Conservation (phyloP, 2,797 vertebrate genomes). For the Neoniphon sammara region DNA sequence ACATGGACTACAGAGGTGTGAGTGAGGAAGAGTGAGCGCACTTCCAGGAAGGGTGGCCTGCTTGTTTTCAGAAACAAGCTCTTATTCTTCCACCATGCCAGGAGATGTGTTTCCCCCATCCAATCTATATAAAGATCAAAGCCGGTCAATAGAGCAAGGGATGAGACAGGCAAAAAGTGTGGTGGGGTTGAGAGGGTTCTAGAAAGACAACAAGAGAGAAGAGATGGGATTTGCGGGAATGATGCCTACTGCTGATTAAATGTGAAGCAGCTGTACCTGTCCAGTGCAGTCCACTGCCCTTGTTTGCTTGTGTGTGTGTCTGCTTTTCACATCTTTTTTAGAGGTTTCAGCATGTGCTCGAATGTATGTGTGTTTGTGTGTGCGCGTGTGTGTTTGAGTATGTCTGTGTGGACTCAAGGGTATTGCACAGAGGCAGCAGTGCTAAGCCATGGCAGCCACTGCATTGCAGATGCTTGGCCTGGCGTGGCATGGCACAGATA, state of each 20-base stretch:
- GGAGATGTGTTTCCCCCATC: conserved; percentile 46
- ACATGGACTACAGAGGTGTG: no score
- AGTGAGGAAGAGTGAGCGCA: background rate
- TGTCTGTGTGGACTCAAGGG: conserved; percentile 33
- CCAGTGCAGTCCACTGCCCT: background rate
- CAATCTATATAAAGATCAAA: conserved; percentile 63
- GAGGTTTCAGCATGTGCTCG: background rate
- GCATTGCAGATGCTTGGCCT: conserved; percentile 80
- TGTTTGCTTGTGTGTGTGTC: background rate
- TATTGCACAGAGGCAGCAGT: conserved; percentile 50
- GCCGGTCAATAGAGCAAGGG: conserved; percentile 56
- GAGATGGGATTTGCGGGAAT: conserved; percentile 41
- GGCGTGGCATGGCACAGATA: conserved; percentile 48
- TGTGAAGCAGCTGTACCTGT: conserved; percentile 16
- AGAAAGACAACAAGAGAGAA: conserved; percentile 31
- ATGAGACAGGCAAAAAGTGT: conserved; percentile 23
- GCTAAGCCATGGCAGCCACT: conserved; percentile 63
- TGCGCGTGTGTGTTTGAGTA: conserved; percentile 11
- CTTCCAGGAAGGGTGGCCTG: background rate
- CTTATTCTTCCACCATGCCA: background rate
- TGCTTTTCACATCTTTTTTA: no score
- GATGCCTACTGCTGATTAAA: conserved; percentile 31
- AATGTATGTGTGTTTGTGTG: background rate
- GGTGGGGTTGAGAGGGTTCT: conserved; percentile 3
- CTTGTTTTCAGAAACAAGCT: conserved; percentile 17